These are phyloP conservation scores for Polymixis lichenea DNA, from an alignment of 2,888 invertebrate genomes.

Conservation along the genomic window DNA sequence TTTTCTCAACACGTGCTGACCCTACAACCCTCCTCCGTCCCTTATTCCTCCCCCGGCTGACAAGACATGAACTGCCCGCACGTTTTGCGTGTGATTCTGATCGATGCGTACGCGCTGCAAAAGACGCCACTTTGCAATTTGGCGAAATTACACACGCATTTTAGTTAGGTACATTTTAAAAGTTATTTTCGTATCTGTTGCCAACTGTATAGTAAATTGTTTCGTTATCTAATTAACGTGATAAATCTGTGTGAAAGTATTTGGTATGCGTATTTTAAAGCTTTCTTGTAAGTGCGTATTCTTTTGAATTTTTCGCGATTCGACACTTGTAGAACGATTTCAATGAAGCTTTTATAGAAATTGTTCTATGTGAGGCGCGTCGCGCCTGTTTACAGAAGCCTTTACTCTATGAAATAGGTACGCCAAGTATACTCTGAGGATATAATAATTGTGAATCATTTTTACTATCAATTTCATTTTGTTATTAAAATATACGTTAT, in stretches of 20 bases:
- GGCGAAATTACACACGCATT: constrained; percentile 54
- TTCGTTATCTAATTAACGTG: constrained; percentile 32
- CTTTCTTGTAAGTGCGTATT: not conserved
- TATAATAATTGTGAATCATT: not conserved
- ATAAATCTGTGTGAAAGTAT: constrained; percentile 46
- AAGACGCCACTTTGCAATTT: constrained; percentile 66
- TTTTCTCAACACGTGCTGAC: constrained; percentile 47
- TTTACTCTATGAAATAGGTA: not conserved
- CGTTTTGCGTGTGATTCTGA: constrained; percentile 80
- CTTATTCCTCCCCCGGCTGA: constrained; percentile 44
- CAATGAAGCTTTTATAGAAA: too few relatives aligned
- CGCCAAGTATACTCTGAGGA: too few relatives aligned
- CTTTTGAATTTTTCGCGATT: too few relatives aligned
- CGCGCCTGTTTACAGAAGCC: too few relatives aligned
- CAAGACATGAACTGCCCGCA: constrained; percentile 68
- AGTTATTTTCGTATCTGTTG: constrained; percentile 26
- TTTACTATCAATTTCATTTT: constrained; percentile 1
- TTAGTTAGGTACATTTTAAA: not conserved
- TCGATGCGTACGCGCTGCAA: constrained; percentile 67
- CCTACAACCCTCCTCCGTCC: constrained; percentile 48
- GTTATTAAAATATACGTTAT: constrained; percentile 7
- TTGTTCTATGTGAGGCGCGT: too few relatives aligned
- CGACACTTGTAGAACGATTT: too few relatives aligned
- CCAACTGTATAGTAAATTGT: constrained; percentile 7
- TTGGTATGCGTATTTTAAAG: constrained; percentile 29